Evolutionary conservation across 2,888 invertebrate species (phyloP).

Genomic region (Melipona beecheii): DNA sequence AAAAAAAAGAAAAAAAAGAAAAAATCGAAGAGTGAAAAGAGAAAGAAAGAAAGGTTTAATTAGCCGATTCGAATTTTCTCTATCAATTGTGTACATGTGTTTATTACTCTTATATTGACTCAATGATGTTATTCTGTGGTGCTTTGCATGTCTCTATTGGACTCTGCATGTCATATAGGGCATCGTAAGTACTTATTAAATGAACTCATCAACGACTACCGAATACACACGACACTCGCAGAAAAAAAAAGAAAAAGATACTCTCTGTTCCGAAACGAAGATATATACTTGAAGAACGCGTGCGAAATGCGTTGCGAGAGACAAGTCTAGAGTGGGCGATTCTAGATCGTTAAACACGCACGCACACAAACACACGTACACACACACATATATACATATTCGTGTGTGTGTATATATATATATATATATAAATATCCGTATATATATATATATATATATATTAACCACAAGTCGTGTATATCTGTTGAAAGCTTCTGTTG

Average conservation of each 20-base stretch:
- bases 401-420: slow-evolving; percentile 4
- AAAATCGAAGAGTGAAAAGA: not conserved
- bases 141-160: slow-evolving; percentile 84
- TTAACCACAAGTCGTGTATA: slow-evolving; percentile 28
- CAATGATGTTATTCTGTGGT: slow-evolving; percentile 83
- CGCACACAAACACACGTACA: not conserved
- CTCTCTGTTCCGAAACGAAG: not conserved
- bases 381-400: not conserved
- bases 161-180: slow-evolving; percentile 84
- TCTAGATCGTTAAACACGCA: slow-evolving; percentile 42
- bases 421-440: not conserved
- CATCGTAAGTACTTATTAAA: slow-evolving; percentile 83
- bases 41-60: slow-evolving; percentile 15
- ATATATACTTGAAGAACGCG: not conserved
- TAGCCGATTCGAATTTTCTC: slow-evolving; percentile 55
- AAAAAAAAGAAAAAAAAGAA: not conserved
- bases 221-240: slow-evolving; percentile 70
- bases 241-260: slow-evolving; percentile 8
- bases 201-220: slow-evolving; percentile 72
- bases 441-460: slow-evolving; percentile 1
- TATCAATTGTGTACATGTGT: slow-evolving; percentile 77
- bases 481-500: slow-evolving; percentile 34
- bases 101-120: slow-evolving; percentile 80
- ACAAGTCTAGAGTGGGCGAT: slow-evolving; percentile 48
- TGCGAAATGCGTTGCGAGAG: slow-evolving; percentile 34